Evolutionary conservation across 1,140 invertebrate genomes (phyloP), one percentile per base, ranked within the genome.

Genomic region (Leptoteleia sp.): DNA sequence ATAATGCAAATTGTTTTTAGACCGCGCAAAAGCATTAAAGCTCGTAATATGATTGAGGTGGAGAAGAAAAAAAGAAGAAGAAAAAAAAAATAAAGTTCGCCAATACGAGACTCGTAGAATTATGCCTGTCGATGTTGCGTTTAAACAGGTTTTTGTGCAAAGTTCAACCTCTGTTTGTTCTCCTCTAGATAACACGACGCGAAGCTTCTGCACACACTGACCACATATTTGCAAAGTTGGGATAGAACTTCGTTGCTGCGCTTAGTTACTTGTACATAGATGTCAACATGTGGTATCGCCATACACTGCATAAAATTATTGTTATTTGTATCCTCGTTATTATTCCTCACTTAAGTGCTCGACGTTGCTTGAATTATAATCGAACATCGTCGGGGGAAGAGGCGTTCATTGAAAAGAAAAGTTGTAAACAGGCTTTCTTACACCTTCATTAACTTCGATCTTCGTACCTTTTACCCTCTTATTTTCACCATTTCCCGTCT

Each of bases 181-280:
- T 64, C 57, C 57, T 59, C 57, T 72, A 38, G 55, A 70, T 70
- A 73, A 79, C 70, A 64, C 57, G 50, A 75, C 27, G 70, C 25
- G 76, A 73, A 65, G 70, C 76, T 57, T 73, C 59, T 75, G 42
- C 45, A 70, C 50, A 73, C 70, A 62, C 64, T 73, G 70, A 75
- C 70, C 70, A 52, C 76, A 79, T 79, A 70, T 75, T 73, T 75
- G 27, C 70, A 45, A 75, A 79, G 64, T 75, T 75, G 38, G 57
- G 59, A 71, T 59, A 65, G 50, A 79, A 72, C 29, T 77, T 71
- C 35, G 65, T 59, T 71, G 50, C 57, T 22, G 27, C 37, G 65
- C 64, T 70, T 75, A 68, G 70, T 70, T 70, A 75, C 64, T 75
- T 64, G 54, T 64, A 52, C 42, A 62, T 73, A 48, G 76, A 79